Evolutionary conservation across 35 echinoderm and acorn worm genomes (phyloP).

Genomic region (Apostichopus parvimensis): DNA sequence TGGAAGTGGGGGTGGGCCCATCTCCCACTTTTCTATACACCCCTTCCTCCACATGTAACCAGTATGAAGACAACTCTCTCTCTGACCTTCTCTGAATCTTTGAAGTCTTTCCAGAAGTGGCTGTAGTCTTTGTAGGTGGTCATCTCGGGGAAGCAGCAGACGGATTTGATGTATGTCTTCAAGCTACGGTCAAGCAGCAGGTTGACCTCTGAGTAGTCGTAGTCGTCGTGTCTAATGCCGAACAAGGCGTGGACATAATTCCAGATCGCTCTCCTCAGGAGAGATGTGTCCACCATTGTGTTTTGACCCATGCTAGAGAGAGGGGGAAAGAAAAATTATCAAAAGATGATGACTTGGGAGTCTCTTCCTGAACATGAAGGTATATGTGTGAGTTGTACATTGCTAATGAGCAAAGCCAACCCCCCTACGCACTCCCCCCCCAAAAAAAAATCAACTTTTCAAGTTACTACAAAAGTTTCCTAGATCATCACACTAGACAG

Average conservation of each 20-base stretch:
- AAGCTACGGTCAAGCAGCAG: conserved; percentile 80
- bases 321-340: not conserved
- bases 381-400: too few species aligned
- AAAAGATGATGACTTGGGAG: too few species aligned
- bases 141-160: conserved; percentile 91
- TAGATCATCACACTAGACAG: too few species aligned
- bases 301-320: conserved; percentile 94
- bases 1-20: too few species aligned
- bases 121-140: conserved; percentile 85
- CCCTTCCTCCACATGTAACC: not conserved
- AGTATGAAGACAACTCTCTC: not conserved
- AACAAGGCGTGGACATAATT: conserved; percentile 94
- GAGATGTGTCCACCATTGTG: conserved; percentile 80
- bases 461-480: too few species aligned
- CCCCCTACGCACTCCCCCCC: too few species aligned
- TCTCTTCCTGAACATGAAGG: too few species aligned
- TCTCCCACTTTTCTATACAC: too few species aligned
- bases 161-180: conserved; percentile 90
- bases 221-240: conserved; percentile 97
- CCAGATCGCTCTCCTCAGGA: conserved; percentile 94
- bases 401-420: too few species aligned
- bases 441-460: too few species aligned
- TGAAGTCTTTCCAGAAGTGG: conserved; percentile 94
- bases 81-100: conserved; percentile 97
- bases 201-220: conserved; percentile 96